phyloP scores from a whole-genome alignment of 2,113 vertebrate species.

The Chiloscyllium plagiosum region DNA sequence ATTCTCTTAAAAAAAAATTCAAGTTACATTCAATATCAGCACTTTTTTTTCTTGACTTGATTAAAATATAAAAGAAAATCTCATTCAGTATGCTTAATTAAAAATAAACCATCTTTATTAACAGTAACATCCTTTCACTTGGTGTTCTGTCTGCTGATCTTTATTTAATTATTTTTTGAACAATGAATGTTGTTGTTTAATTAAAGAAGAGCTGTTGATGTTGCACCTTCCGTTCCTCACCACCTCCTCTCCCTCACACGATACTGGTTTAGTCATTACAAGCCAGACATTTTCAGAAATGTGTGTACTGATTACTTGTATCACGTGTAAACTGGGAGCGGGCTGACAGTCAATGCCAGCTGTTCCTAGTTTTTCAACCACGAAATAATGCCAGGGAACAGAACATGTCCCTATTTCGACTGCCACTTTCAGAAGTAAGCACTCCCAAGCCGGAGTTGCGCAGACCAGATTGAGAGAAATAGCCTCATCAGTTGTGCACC shows the following conservation, averaged over 20 bases:
- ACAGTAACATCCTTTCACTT: constrained; percentile 15
- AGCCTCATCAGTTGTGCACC: background rate
- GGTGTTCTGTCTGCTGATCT: background rate
- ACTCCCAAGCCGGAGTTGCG: background rate
- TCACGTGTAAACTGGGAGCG: background rate
- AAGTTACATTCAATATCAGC: background rate
- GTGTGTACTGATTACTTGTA: background rate
- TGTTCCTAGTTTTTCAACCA: background rate
- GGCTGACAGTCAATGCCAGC: background rate
- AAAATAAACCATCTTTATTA: constrained; percentile 21
- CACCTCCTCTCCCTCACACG: background rate
- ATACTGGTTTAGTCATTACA: background rate
- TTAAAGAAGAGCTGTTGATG: constrained; percentile 31
- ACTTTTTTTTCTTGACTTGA: background rate
- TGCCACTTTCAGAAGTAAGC: background rate
- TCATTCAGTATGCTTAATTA: background rate
- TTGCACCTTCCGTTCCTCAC: background rate
- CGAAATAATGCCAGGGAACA: background rate
- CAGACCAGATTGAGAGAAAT: background rate
- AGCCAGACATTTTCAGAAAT: constrained; percentile 10
- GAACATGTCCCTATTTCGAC: background rate
- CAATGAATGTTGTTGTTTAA: constrained; percentile 31
- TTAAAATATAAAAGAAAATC: background rate
- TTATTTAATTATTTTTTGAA: constrained; percentile 24
- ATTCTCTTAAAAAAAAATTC: background rate